Percentiles rank a stretch among this genome's conserved stretches.
phyloP scores from a whole-genome alignment of 2,888 invertebrate species.

The Copidosoma aretas region DNA sequence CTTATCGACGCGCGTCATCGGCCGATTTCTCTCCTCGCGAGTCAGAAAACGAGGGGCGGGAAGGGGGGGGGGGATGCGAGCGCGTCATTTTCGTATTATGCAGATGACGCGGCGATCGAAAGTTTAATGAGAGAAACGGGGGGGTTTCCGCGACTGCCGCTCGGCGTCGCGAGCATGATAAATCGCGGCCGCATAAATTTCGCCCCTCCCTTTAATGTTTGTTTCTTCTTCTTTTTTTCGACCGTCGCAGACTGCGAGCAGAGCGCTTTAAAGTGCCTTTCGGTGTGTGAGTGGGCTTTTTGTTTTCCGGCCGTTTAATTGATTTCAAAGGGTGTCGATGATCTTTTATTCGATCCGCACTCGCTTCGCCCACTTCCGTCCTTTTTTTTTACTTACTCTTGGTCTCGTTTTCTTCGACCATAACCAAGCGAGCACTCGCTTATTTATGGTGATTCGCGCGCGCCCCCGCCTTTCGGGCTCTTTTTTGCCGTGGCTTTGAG shows the following conservation, averaged over 20 bases:
- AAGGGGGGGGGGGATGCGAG: constrained; percentile 4
- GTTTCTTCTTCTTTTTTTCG: no score
- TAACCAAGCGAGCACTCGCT: no score
- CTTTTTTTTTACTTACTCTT: background rate
- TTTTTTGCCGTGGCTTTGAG: no score
- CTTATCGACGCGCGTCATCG: constrained; percentile 11
- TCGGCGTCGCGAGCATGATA: constrained; percentile 38
- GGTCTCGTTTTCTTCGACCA: no score
- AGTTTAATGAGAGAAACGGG: constrained; percentile 17
- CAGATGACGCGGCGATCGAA: constrained; percentile 1
- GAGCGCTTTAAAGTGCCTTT: constrained; percentile 37
- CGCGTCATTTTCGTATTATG: constrained; percentile 38
- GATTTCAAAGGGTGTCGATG: constrained; percentile 34
- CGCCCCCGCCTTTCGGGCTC: no score
- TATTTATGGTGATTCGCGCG: no score
- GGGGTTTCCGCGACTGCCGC: constrained; percentile 17
- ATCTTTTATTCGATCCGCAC: background rate
- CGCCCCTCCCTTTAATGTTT: background rate
- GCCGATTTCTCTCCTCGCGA: constrained; percentile 19
- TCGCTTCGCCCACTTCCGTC: background rate
- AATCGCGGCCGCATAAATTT: constrained; percentile 35
- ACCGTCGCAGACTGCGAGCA: no score
- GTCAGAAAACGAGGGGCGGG: background rate
- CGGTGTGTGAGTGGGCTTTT: constrained; percentile 34
- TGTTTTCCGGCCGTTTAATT: constrained; percentile 33